Evolutionary conservation across 2,888 invertebrate genomes (phyloP), one percentile per base, ranked within the genome.

Genomic region (Aplocera efformata): DNA sequence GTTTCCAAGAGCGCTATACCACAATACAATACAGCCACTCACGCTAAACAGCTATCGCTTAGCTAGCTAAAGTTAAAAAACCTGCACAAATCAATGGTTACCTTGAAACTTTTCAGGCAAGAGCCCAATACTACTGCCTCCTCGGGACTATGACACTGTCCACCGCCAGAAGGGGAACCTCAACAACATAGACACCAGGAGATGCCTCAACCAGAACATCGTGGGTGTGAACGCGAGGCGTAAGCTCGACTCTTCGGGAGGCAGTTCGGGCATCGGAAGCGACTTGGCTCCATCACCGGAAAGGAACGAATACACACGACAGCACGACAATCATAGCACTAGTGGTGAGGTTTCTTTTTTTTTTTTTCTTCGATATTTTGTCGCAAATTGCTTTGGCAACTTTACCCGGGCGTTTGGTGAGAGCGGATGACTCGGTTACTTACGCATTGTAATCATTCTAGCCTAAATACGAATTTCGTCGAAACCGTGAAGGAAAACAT

Each of bases 91-190:
- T 22, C 17, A 22, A n/a, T 25, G 1, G 1, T 3, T 9, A n/a
- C 8, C 6, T 21, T n/a, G 6, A 6, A 24, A 42, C 8, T 17
- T 65, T 78, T 9, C 83, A 79, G 86, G 86, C 7, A 88, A 89
- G 43, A 92, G 90, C 4, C 97, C 97, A 0, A 92, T 98, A 35
- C 89, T 98, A 10, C 85, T 98, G 47, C 98, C 98, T 0, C 98
- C 98, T 0, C 90, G 96, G 17, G 98, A 98, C 79, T 98, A 98
- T 85, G 98, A 98, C 79, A 97, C 97, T 1, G 94, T 96, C 1
- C 95, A 95, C 70, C 90, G 95, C 36, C 93, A 88, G 64, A 88
- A 88, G 42, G 82, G 89, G 3, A 79, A 89, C 61, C 59, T 88
- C 25, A 82, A 60, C 58, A 86, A 88, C 58, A 88, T 88, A 1